Evolutionary conservation across 2,888 invertebrate species (phyloP).

Genomic region (Melinaea menophilus): DNA sequence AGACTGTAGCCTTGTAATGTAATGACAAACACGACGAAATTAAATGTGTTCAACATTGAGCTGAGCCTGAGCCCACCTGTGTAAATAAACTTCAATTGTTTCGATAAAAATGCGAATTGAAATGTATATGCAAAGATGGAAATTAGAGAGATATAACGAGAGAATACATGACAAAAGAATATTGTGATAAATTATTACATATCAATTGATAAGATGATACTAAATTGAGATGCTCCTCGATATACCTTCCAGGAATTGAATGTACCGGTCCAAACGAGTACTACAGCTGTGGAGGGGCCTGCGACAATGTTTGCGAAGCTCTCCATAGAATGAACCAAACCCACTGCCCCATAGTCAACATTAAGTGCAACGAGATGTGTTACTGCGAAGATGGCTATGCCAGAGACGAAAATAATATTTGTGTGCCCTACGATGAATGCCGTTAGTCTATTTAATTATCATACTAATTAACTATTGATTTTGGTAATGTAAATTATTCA

Average conservation of each 20-base stretch:
- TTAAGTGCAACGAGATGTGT: slow-evolving; percentile 39
- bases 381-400: slow-evolving; percentile 43
- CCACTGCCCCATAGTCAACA: slow-evolving; percentile 36
- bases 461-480: no score
- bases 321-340: slow-evolving; percentile 6
- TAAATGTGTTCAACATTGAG: no score
- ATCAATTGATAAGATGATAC: neutral
- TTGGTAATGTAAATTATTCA: no score
- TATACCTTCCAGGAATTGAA: slow-evolving; percentile 29
- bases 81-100: slow-evolving; percentile 29
- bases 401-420: slow-evolving; percentile 34
- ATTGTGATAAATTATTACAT: slow-evolving; percentile 38
- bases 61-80: no score
- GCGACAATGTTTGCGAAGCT: slow-evolving; percentile 25
- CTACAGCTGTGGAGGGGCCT: slow-evolving; percentile 30
- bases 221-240: neutral
- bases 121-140: slow-evolving; percentile 42
- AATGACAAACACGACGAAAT: no score
- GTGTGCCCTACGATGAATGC: slow-evolving; percentile 34
- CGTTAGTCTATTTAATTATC: slow-evolving; percentile 11
- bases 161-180: slow-evolving; percentile 36
- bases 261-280: slow-evolving; percentile 32
- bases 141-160: slow-evolving; percentile 39
- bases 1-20: no score
- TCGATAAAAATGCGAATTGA: slow-evolving; percentile 30